Conservation (phyloP, 2,888 invertebrate genomes). For the Sturmia bella region DNA sequence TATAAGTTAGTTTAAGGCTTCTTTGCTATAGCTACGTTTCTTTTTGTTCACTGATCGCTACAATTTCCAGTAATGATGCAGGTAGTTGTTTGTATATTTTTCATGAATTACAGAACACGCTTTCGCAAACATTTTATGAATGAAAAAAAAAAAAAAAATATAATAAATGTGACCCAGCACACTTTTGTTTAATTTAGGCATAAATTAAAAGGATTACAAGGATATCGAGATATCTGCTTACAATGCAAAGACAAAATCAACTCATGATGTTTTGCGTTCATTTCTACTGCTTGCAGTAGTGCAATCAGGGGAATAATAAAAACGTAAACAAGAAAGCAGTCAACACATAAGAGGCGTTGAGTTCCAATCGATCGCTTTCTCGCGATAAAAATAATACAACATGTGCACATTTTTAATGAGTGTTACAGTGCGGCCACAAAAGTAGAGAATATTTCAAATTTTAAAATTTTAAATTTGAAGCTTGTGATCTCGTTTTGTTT, state of each 20-base stretch:
- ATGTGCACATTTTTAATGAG: neutral
- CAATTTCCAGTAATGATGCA: too few relatives aligned
- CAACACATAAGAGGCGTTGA: slow-evolving; percentile 46
- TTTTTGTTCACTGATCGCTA: too few relatives aligned
- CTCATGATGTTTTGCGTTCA: slow-evolving; percentile 35
- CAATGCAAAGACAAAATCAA: slow-evolving; percentile 29
- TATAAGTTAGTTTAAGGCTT: too few relatives aligned
- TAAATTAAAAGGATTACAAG: slow-evolving; percentile 56
- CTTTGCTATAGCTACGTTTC: too few relatives aligned
- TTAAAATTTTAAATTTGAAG: too few relatives aligned
- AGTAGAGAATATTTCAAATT: neutral
- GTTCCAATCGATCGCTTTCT: slow-evolving; percentile 58
- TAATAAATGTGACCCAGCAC: slow-evolving; percentile 51
- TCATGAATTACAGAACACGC: neutral
- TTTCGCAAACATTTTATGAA: neutral
- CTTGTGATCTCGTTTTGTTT: too few relatives aligned
- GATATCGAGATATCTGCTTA: slow-evolving; percentile 48
- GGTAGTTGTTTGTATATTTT: too few relatives aligned
- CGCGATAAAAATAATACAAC: slow-evolving; percentile 42
- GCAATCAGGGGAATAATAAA: slow-evolving; percentile 43
- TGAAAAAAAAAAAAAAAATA: slow-evolving; percentile 3
- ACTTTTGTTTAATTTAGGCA: slow-evolving; percentile 49
- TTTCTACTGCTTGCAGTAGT: slow-evolving; percentile 39
- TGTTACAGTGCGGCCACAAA: neutral
- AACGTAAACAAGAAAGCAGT: slow-evolving; percentile 28